phyloP scores from a whole-genome alignment of 2,888 invertebrate species.

The Alloscopus bannaensis region DNA sequence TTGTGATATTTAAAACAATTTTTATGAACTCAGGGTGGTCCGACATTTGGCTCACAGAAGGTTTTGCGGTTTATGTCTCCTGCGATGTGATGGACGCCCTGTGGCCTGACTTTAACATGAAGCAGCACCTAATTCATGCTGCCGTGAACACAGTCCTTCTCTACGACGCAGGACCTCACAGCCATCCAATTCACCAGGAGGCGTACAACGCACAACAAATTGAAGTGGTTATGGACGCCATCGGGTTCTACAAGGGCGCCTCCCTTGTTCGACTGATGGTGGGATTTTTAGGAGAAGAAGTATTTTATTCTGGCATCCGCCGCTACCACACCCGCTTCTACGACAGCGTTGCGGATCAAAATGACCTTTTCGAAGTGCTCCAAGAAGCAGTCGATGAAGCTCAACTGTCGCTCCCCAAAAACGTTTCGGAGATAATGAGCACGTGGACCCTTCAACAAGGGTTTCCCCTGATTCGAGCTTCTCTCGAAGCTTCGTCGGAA shows the following conservation, averaged over 20 bases:
- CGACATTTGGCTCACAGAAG: conserved; percentile 54
- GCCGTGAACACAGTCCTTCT: conserved; percentile 37
- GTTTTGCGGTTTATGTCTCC: conserved; percentile 48
- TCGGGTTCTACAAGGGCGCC: conserved; percentile 64
- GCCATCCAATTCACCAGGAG: conserved; percentile 56
- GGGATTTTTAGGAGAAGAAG: conserved; percentile 53
- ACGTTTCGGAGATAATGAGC: conserved; percentile 42
- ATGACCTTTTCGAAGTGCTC: conserved; percentile 51
- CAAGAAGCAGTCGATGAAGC: conserved; percentile 24
- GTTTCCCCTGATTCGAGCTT: conserved; percentile 49
- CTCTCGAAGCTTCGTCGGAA: background rate
- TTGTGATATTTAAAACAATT: too few relatives aligned
- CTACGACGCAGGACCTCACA: conserved; percentile 39
- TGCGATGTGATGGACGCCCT: conserved; percentile 31
- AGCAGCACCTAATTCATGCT: conserved; percentile 19
- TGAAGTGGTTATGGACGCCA: conserved; percentile 30
- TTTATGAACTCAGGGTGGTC: conserved; percentile 48
- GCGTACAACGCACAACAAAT: conserved; percentile 44
- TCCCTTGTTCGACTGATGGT: conserved; percentile 59
- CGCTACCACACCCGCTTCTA: conserved; percentile 38
- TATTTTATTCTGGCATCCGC: conserved; percentile 44
- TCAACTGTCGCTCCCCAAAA: conserved; percentile 16
- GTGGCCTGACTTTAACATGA: conserved; percentile 41
- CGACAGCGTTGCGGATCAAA: conserved; percentile 41
- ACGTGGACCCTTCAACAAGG: conserved; percentile 56